Conservation (phyloP, 2,888 invertebrate species). For the Agrilus cyanescens region DNA sequence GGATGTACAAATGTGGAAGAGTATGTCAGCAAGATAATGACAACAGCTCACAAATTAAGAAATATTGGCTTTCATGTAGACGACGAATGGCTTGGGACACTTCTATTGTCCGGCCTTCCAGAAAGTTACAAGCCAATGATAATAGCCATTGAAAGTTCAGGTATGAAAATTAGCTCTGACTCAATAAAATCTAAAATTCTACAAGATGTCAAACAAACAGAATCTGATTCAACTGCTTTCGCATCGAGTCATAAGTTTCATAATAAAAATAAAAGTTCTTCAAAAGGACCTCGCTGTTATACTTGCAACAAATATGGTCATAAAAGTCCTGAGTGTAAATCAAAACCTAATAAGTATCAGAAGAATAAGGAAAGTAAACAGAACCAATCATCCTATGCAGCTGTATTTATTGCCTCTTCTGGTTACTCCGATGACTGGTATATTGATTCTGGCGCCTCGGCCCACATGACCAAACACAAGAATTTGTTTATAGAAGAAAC, state of each 20-base stretch:
- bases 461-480: background rate
- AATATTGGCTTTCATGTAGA: too few species aligned
- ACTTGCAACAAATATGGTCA: conserved; percentile 8
- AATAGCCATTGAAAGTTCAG: conserved; percentile 19
- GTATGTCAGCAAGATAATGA: conserved; percentile 22
- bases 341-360: background rate
- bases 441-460: too few species aligned
- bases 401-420: conserved; percentile 2
- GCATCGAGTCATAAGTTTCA: too few species aligned
- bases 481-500: too few species aligned
- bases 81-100: conserved; percentile 23
- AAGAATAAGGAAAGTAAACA: background rate
- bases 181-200: conserved; percentile 21
- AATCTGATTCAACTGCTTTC: background rate
- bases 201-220: conserved; percentile 13
- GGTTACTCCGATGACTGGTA: background rate
- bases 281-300: conserved; percentile 2
- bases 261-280: too few species aligned
- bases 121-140: conserved; percentile 23
- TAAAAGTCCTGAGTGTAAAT: conserved; percentile 3
- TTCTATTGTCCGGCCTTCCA: conserved; percentile 22
- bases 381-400: too few species aligned
- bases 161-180: conserved; percentile 18
- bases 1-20: conserved; percentile 19
- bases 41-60: too few species aligned